Conservation (phyloP, 2,113 vertebrate species). For the Macheiramphus alcinus region DNA sequence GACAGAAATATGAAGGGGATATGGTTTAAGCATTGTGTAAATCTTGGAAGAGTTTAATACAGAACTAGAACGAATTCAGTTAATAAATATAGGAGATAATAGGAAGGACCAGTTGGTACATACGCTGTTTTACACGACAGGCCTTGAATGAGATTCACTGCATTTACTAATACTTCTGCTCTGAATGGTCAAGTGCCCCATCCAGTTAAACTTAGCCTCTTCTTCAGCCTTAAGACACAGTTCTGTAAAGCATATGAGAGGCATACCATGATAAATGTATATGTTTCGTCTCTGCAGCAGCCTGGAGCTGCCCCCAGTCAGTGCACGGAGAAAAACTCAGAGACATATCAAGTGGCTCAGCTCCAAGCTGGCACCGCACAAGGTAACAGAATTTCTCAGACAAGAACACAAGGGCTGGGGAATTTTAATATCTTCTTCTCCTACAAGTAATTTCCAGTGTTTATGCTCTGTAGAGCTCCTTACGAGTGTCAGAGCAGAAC, state of each 20-base stretch:
- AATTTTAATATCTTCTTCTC: constrained; percentile 76
- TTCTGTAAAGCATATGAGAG: not conserved
- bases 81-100: not conserved
- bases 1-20: not conserved
- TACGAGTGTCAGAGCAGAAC: constrained; percentile 77
- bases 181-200: not conserved
- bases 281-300: not conserved
- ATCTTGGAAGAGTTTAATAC: not conserved
- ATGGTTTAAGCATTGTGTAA: not conserved
- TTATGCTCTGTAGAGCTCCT: constrained; percentile 77
- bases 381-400: constrained; percentile 57
- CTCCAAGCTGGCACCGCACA: constrained; percentile 47
- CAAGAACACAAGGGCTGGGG: constrained; percentile 42
- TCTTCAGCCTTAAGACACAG: not conserved
- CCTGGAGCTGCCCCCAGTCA: constrained; percentile 1
- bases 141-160: not conserved
- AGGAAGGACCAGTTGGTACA: not conserved
- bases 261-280: not conserved
- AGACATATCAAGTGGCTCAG: not conserved
- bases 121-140: fast-evolving
- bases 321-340: not conserved
- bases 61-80: not conserved
- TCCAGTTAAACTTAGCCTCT: not conserved
- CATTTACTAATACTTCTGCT: not conserved
- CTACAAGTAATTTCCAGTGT: constrained; percentile 77